Evolutionary conservation across 2,797 vertebrate species (phyloP).

Genomic region (Gambelia wislizenii): DNA sequence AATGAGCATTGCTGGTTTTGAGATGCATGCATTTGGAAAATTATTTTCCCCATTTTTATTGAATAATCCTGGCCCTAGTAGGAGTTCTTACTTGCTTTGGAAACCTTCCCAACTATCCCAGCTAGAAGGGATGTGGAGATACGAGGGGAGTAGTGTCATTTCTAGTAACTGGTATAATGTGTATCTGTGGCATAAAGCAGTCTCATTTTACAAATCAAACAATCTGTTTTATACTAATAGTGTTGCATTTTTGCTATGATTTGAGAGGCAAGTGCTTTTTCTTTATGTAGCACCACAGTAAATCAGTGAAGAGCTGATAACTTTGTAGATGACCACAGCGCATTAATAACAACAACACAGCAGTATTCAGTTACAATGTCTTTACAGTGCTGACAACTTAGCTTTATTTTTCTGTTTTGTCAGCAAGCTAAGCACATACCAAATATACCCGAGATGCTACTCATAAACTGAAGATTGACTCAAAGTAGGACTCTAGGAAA

Average conservation of each 20-base stretch:
- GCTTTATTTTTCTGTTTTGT: not conserved
- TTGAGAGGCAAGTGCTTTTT: not conserved
- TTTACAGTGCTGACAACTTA: not conserved
- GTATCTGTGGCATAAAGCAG: not conserved
- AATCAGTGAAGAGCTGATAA: not conserved
- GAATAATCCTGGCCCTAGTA: not conserved
- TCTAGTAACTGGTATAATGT: no score
- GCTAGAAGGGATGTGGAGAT: no score
- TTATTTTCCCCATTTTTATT: no score
- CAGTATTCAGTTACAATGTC: not conserved
- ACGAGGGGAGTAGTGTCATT: no score
- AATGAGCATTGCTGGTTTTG: not conserved
- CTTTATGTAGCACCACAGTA: not conserved
- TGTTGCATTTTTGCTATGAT: not conserved
- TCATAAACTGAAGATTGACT: not conserved
- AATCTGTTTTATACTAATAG: not conserved
- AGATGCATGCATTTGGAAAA: not conserved
- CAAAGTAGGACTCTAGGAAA: no score
- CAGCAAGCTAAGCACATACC: not conserved
- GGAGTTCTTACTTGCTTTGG: not conserved
- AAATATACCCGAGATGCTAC: not conserved
- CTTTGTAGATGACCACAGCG: not conserved
- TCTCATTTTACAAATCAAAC: conserved; percentile 1
- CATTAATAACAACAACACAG: not conserved
- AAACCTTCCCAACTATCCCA: not conserved